Conservation (phyloP, 37 sponge, comb jelly and placozoan species). For the Tethya wilhelma region DNA sequence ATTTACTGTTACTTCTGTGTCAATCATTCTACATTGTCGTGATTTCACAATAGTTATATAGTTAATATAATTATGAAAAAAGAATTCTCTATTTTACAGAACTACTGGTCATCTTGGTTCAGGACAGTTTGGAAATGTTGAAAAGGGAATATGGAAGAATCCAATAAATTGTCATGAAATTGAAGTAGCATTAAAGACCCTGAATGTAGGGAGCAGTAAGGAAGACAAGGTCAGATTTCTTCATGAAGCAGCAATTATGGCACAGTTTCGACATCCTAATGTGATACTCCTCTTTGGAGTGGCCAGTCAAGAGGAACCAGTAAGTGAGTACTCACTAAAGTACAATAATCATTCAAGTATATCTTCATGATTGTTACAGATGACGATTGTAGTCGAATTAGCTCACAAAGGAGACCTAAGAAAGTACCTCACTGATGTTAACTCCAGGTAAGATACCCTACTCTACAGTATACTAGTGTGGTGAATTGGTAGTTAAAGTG, state of each 20-base stretch:
- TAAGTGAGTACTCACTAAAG: neutral
- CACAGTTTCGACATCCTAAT: conserved; percentile 16
- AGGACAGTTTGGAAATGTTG: conserved; percentile 53
- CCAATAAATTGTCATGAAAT: conserved; percentile 4
- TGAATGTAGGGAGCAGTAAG: neutral
- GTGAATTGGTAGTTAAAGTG: too few relatives aligned
- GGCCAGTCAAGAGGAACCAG: neutral
- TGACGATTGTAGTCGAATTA: conserved; percentile 13
- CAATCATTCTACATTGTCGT: too few relatives aligned
- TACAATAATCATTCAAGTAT: neutral
- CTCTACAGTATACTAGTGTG: too few relatives aligned
- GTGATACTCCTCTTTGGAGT: conserved; percentile 1
- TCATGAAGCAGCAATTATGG: conserved; percentile 20
- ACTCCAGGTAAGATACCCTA: conserved; percentile 11
- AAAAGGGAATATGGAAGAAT: conserved; percentile 16
- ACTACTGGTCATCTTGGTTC: conserved; percentile 31
- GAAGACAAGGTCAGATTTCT: conserved; percentile 14
- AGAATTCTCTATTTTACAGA: too few relatives aligned
- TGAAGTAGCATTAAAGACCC: conserved; percentile 45
- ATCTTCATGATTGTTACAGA: neutral
- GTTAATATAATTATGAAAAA: too few relatives aligned
- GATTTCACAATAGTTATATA: too few relatives aligned
- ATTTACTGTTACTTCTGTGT: too few relatives aligned
- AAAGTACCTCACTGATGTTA: neutral
- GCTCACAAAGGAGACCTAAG: conserved; percentile 4